Base-by-base conservation (phyloP, 2,113 vertebrate species). In the Tenrec ecaudatus region DNA sequence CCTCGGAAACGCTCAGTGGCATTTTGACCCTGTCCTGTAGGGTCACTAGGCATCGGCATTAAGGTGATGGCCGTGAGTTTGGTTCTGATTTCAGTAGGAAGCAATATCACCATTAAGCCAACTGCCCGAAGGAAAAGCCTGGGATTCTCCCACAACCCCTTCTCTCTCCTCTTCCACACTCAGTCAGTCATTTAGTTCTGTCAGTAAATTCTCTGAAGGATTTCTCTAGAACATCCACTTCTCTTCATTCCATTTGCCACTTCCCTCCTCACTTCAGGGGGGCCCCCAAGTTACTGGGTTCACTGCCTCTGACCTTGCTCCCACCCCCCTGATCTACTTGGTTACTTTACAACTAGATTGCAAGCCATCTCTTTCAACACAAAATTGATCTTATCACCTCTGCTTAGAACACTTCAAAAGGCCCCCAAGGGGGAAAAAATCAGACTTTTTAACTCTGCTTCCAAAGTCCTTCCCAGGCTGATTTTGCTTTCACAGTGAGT, bases 361-460 rank as follows among this genome's bases (percentile, higher is more conserved):
- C 40, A 80, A 64, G 62, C 43, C 27, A 82, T 66, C 68, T 38
- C 69, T 89, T 83, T 80, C 88, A 88, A 47, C 62, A 83, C 29
- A 92, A 60, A 93, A 76, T 12, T 68, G 89, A 86, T 93, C 89
- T 91, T 88, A 87, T 62, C 43, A 73, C 62, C 20, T 90, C 15
- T 83, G 58, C 60, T 89, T 89, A 81, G 94, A 91, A 89, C 66
- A 90, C 66, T 94, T 94, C 68, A 90, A 62, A 91, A 66, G 27
- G 15, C 68, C 62, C 57, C 60, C 64, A 20, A 33, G 38, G 29
- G 36, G 23, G 16, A 66, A 10, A 58, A 69, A 90, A n/a, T 83
- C 78, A 83, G 66, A 78, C 12, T 69, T 36, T 79, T 88, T 58
- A n/a, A 15, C 53, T 12, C 75, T 38, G 38, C 76, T 94, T 96